phyloP scores from a whole-genome alignment of 2,888 invertebrate species.

The Nymphalis polychloros region DNA sequence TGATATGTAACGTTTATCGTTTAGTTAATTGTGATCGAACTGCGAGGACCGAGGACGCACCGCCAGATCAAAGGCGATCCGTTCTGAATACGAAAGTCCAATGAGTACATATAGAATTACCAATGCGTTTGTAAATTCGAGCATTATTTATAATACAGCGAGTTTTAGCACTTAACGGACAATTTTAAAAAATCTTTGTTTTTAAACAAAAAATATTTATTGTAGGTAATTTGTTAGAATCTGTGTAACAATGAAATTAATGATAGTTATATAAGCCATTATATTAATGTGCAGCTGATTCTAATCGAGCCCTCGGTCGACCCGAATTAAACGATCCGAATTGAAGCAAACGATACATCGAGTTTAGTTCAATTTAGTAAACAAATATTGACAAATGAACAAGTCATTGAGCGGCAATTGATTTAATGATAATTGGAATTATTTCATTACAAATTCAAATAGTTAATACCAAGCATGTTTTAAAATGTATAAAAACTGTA shows the following conservation, averaged over 20 bases:
- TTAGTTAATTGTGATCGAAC: constrained; percentile 42
- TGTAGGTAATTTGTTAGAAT: too few relatives aligned
- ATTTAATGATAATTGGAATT: constrained; percentile 8
- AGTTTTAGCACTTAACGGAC: neutral
- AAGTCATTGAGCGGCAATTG: constrained; percentile 28
- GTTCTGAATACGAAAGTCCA: constrained; percentile 57
- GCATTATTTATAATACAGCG: constrained; percentile 30
- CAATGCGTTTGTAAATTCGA: constrained; percentile 44
- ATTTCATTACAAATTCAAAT: constrained; percentile 4
- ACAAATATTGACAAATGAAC: constrained; percentile 34
- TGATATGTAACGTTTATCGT: constrained; percentile 36
- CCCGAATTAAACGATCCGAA: constrained; percentile 18
- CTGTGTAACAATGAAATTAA: too few relatives aligned
- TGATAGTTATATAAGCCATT: too few relatives aligned
- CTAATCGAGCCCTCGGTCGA: constrained; percentile 1
- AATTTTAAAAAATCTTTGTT: too few relatives aligned
- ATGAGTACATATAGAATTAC: constrained; percentile 45
- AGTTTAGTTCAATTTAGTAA: constrained; percentile 32
- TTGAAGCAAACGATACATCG: constrained; percentile 11
- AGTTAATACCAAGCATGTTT: neutral
- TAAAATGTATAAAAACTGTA: neutral
- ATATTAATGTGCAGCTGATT: neutral
- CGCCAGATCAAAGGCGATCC: constrained; percentile 50
- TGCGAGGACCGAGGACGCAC: constrained; percentile 52
- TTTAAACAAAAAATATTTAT: too few relatives aligned